A percentile compares a stretch with the other conserved stretches of the same genome.
Conservation (phyloP, 2,797 vertebrate genomes). For the Hippoglossus hippoglossus region DNA sequence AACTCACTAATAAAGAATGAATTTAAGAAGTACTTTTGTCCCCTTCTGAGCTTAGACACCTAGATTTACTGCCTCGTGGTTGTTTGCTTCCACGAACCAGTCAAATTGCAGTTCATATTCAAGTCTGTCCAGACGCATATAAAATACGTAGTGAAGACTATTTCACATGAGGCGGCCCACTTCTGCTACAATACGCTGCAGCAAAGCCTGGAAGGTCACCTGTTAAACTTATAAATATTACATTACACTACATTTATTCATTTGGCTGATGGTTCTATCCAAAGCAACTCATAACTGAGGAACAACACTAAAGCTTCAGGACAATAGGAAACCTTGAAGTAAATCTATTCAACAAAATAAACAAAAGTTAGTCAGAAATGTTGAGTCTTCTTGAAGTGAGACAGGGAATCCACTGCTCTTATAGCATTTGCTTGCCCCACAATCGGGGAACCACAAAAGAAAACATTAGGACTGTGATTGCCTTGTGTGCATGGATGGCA, state of each 20-base stretch:
- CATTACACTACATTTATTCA: neutral
- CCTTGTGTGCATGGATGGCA: no score
- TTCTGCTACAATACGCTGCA: neutral
- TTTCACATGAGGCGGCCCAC: neutral
- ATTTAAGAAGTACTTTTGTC: no score
- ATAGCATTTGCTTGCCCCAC: no score
- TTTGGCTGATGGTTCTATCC: neutral
- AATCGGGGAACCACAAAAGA: no score
- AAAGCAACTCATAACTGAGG: neutral
- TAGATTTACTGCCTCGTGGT: no score
- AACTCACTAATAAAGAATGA: neutral
- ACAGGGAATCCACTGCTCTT: neutral
- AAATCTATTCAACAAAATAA: no score
- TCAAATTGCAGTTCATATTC: no score
- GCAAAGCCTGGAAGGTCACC: neutral
- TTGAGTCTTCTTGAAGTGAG: neutral
- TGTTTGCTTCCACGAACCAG: no score
- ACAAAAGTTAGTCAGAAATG: neutral
- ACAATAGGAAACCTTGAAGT: no score
- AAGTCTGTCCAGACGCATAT: neutral
- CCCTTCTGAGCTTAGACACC: no score
- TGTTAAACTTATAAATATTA: slow-evolving; percentile 3
- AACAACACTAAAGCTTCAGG: no score
- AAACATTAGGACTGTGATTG: neutral
- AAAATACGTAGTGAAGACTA: neutral